A percentile compares a stretch with the other conserved stretches of the same genome.
Conservation (phyloP, 2,888 invertebrate genomes). For the Cephus sareptanus region DNA sequence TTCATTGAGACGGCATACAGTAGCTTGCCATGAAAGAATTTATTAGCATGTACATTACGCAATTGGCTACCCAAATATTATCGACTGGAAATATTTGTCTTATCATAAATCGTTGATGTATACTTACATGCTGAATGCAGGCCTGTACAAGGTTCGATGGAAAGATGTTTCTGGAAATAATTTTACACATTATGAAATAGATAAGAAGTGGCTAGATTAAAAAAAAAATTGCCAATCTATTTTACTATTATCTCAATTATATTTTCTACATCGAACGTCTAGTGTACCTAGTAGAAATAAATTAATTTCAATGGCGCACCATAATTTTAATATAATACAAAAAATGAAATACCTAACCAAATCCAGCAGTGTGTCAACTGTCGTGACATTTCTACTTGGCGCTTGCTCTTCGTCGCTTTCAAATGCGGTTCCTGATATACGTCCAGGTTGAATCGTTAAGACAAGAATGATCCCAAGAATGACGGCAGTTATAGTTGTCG, state of each 20-base stretch:
- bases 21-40: too few relatives aligned
- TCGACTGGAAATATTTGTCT: too few relatives aligned
- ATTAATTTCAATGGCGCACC: background rate
- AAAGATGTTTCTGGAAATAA: conserved; percentile 73
- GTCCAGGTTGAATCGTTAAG: conserved; percentile 74
- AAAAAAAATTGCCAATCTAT: background rate
- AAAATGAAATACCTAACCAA: conserved; percentile 70
- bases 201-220: background rate
- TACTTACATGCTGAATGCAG: conserved; percentile 69
- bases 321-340: background rate
- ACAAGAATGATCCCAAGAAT: conserved; percentile 79
- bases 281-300: too few relatives aligned
- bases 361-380: conserved; percentile 78
- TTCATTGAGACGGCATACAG: too few relatives aligned
- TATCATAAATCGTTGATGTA: too few relatives aligned
- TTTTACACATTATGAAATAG: background rate
- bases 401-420: conserved; percentile 29
- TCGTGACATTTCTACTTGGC: conserved; percentile 68
- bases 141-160: conserved; percentile 76
- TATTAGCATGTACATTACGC: too few relatives aligned
- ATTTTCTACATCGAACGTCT: too few relatives aligned
- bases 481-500: conserved; percentile 77
- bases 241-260: too few relatives aligned
- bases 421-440: conserved; percentile 41
- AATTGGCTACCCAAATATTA: too few relatives aligned